Evolutionary conservation across 2,888 invertebrate species (phyloP), one percentile per base, ranked within the genome.

Genomic region (Drosophila macrospina): DNA sequence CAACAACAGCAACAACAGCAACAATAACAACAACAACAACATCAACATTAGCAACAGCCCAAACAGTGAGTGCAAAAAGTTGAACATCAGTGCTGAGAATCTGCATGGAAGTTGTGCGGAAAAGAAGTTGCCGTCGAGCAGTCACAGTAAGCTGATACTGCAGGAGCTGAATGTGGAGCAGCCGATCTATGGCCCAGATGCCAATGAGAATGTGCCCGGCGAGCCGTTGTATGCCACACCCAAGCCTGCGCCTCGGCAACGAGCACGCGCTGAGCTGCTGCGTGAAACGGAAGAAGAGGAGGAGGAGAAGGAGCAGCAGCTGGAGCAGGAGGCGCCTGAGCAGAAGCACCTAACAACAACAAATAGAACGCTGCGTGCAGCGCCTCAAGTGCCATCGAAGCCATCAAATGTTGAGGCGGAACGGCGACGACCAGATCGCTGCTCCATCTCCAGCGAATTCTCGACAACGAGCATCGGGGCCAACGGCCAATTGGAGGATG

Each of bases 181-280:
- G 45, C 84, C 86, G 6, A 79, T 91, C 2, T 90, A 90, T 56
- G 90, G 89, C 0, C 83, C 86, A 0, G 86, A 92, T 83, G 91
- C 88, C 30, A 91, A 92, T 80, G 90, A 90, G 78, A 90, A 89
- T 82, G 88, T 90, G 15, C 67, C 55, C 7, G 34, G 45, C 4
- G 88, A 86, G 32, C 74, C 73, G 4, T 3, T 81, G 10, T 86
- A 86, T 55, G 68, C 86, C 24, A 88, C 78, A 4, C 92, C 92
- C 0, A 82, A 76, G 50, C 92, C 92, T 34, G 91, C 91, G n/a
- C 92, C 92, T 8, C 76, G 92, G 13, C 91, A 90, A 39, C 80
- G 91, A 5, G 24, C 64, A 13, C 45, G 37, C 0, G 52, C 63
- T 11, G 68, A 74, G 3, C 63, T 67, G n/a, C 34, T 56, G 41